These are phyloP conservation scores for Osmoderma eremita DNA, from an alignment of 2,888 invertebrate species.

Conservation along the genomic window DNA sequence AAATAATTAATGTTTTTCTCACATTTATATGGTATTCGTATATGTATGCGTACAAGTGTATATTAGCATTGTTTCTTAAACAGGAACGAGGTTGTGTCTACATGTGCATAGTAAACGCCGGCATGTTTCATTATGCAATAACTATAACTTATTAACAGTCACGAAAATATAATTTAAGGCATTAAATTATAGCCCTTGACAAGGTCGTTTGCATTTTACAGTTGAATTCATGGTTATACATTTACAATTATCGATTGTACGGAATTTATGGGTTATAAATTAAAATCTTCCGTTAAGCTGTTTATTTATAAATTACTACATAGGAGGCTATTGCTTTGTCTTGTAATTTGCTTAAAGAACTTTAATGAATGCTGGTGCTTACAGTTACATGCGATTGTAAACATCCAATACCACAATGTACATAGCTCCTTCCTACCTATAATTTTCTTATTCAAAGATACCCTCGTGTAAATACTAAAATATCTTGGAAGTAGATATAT, in stretches of 20 bases:
- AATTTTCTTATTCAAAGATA: constrained; percentile 9
- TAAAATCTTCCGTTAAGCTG: constrained; percentile 24
- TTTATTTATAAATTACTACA: background rate
- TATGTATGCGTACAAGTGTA: background rate
- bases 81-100: constrained; percentile 22
- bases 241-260: constrained; percentile 7
- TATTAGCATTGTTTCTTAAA: constrained; percentile 17
- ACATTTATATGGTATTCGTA: background rate
- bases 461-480: background rate
- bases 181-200: constrained; percentile 28
- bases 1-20: constrained; percentile 18
- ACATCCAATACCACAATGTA: background rate
- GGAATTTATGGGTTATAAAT: constrained; percentile 19
- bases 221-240: background rate
- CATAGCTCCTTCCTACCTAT: background rate
- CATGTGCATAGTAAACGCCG: constrained; percentile 10
- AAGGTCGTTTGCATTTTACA: constrained; percentile 25
- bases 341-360: constrained; percentile 2
- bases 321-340: background rate
- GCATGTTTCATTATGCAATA: constrained; percentile 20
- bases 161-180: constrained; percentile 24
- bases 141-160: constrained; percentile 15
- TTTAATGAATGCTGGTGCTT: background rate
- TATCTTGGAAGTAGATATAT: background rate
- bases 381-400: background rate